Conservation (phyloP, 2,113 vertebrate genomes). For the Pollachius pollachius region DNA sequence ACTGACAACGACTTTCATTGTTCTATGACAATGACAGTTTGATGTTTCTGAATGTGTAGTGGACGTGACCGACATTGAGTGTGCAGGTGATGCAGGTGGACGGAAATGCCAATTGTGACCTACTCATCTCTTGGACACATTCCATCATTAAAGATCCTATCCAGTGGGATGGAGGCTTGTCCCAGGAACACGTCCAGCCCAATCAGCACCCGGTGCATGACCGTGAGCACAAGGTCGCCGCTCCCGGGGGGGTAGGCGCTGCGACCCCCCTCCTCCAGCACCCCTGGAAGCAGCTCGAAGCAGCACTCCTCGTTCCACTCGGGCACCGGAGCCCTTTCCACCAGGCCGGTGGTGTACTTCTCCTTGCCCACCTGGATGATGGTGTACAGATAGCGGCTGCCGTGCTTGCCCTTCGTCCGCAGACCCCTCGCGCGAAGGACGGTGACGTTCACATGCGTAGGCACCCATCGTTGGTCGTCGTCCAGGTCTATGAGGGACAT, state of each 20-base stretch:
- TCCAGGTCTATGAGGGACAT: conserved; percentile 69
- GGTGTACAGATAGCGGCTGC: conserved; percentile 90
- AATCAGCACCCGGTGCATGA: conserved; percentile 93
- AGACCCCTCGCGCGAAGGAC: conserved; percentile 85
- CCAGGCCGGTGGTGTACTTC: conserved; percentile 90
- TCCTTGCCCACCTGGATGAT: conserved; percentile 91
- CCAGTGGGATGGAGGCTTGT: conserved; percentile 80
- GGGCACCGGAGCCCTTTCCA: conserved; percentile 84
- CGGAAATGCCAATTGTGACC: conserved; percentile 54
- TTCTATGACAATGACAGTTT: no score
- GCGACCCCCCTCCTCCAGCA: conserved; percentile 74
- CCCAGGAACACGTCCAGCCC: conserved; percentile 93
- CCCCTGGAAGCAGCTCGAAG: conserved; percentile 88
- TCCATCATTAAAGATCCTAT: conserved; percentile 77
- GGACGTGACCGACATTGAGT: not conserved
- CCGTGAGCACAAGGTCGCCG: conserved; percentile 82
- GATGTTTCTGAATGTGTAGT: no score
- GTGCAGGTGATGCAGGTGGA: not conserved
- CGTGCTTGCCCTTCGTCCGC: conserved; percentile 87
- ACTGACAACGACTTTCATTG: no score
- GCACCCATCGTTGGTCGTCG: conserved; percentile 86
- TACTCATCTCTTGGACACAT: conserved; percentile 84
- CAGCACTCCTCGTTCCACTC: conserved; percentile 88
- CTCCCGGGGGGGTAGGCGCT: conserved; percentile 64
- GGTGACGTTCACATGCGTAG: conserved; percentile 92